phyloP scores from a whole-genome alignment of 1,140 invertebrate genomes.

The Monochamus saltuarius region DNA sequence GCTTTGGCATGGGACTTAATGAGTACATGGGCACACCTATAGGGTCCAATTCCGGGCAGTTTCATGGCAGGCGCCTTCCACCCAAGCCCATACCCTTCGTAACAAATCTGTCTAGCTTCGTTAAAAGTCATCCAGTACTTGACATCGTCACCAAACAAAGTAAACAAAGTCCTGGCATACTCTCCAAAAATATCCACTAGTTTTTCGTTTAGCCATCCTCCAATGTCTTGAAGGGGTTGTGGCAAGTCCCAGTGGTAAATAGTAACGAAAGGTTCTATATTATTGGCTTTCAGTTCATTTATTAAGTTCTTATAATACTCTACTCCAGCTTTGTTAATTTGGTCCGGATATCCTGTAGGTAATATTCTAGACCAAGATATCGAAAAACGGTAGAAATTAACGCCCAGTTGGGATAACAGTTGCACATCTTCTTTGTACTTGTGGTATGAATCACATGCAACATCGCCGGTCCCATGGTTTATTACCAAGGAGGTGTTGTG shows the following conservation, averaged over 20 bases:
- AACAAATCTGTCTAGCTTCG: slow-evolving; percentile 48
- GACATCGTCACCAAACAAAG: slow-evolving; percentile 30
- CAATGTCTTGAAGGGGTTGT: slow-evolving; percentile 62
- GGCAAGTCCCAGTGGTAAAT: slow-evolving; percentile 56
- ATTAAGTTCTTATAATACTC: background rate
- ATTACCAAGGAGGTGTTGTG: background rate
- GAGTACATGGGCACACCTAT: slow-evolving; percentile 58
- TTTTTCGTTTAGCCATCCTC: slow-evolving; percentile 64
- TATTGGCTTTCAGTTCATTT: slow-evolving; percentile 44
- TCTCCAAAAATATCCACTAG: slow-evolving; percentile 59
- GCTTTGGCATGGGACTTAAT: slow-evolving; percentile 58
- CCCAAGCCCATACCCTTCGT: slow-evolving; percentile 17
- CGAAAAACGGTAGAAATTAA: slow-evolving; percentile 59
- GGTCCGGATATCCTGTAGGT: slow-evolving; percentile 16
- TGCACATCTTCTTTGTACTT: slow-evolving; percentile 58
- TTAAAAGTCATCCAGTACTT: slow-evolving; percentile 58
- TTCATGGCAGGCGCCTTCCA: slow-evolving; percentile 42
- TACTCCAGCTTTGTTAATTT: no score
- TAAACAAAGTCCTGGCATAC: slow-evolving; percentile 38
- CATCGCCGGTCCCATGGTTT: slow-evolving; percentile 49
- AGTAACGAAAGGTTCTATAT: slow-evolving; percentile 64
- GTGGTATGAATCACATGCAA: slow-evolving; percentile 62
- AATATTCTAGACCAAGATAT: slow-evolving; percentile 59
- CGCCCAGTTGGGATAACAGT: slow-evolving; percentile 53
- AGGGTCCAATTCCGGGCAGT: slow-evolving; percentile 56